These are phyloP conservation scores for Fragum sueziense DNA, from an alignment of 2,888 invertebrate species.

Conservation along the genomic window DNA sequence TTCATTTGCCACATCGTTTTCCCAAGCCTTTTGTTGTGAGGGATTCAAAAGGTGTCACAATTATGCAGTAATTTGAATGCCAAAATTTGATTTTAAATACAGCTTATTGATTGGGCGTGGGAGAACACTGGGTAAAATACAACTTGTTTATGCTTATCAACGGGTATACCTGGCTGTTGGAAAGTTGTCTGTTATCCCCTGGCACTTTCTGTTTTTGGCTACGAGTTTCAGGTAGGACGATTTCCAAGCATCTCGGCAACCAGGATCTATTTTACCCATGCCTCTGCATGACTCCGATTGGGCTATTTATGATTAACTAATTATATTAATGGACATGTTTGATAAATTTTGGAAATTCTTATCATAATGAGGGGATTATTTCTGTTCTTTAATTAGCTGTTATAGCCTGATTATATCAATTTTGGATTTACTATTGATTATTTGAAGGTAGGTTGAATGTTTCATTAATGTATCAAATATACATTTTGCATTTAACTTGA, in stretches of 20 bases:
- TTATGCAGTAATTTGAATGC: too few relatives aligned
- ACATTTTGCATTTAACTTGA: too few relatives aligned
- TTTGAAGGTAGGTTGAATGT: background rate
- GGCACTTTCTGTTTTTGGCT: conserved; percentile 41
- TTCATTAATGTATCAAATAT: too few relatives aligned
- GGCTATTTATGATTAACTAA: conserved; percentile 14
- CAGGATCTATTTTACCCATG: conserved; percentile 25
- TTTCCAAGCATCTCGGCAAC: conserved; percentile 17
- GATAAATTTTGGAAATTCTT: background rate
- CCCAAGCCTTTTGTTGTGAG: too few relatives aligned
- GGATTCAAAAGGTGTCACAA: too few relatives aligned
- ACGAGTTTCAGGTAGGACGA: conserved; percentile 23
- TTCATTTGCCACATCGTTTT: too few relatives aligned
- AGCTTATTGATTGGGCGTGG: too few relatives aligned
- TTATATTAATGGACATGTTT: conserved; percentile 11
- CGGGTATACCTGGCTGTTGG: background rate
- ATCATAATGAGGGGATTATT: background rate
- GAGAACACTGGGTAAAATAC: too few relatives aligned
- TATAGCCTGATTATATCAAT: background rate
- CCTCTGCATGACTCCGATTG: conserved; percentile 19
- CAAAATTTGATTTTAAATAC: too few relatives aligned
- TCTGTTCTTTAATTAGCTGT: background rate
- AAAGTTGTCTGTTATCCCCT: conserved; percentile 1
- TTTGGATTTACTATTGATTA: background rate
- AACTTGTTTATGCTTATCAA: background rate